Base-by-base conservation (phyloP, 2,113 vertebrate species). In the Oceanites oceanicus region DNA sequence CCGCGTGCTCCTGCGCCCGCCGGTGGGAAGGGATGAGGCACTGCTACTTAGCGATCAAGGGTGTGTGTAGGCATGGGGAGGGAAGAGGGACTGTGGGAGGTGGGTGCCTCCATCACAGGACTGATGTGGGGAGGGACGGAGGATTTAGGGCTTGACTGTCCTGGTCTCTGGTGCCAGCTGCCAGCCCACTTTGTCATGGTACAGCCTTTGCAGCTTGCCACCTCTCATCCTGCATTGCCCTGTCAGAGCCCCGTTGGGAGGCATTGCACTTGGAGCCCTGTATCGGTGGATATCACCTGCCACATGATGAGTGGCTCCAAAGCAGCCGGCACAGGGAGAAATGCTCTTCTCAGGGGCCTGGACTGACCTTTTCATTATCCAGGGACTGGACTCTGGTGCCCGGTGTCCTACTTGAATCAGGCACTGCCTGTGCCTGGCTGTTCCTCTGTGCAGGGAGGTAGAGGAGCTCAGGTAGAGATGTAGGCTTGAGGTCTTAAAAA, bases 1-100 rank as follows among this genome's bases (percentile, higher is more conserved):
- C 27, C 50, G 45, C 30, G 13, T 0, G 1, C 26, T 18, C 11
- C 25, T 2, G 2, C 47, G 59, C 19, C 44, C 6, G 1, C 5
- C 2, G 0, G 3, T 29, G 32, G 59, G 36, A 91, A 40, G 44
- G 49, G 23, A 75, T 40, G 50, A 78, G 79, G 21, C 15, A 14
- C 6, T 21, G 7, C 47, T 66, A 14, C 15, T 11, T 44, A 22
- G 38, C 2, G 12, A 45, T 15, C 15, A 7, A 32, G 32, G 16
- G 8, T 42, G 34, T 73, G 34, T 36, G 26, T 4, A 78, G 30
- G 25, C 52, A 19, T 19, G 3, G 23, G 25, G 9, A 44, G 7
- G 8, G 15, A 20, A 94, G 29, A 56, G 11, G 61, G 11, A 58
- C 11, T 5, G 3, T 49, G 40, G 23, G 61, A 67, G 32, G 5